phyloP scores from a whole-genome alignment of 2,113 vertebrate species.

The Heterocephalus glaber region DNA sequence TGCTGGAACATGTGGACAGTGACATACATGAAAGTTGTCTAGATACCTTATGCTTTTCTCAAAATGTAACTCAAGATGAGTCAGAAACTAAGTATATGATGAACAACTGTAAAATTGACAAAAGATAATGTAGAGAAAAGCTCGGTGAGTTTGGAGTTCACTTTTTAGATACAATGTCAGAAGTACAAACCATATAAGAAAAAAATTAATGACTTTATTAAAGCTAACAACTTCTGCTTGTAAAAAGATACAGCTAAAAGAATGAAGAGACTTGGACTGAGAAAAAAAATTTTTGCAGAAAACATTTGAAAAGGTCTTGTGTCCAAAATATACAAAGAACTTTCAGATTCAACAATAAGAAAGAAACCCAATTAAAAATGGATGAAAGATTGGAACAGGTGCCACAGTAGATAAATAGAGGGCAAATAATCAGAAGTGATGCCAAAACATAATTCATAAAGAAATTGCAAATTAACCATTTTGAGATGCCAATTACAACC shows the following conservation, averaged over 20 bases:
- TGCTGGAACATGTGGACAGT: background rate
- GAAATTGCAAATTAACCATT: background rate
- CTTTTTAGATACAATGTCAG: background rate
- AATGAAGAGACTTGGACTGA: background rate
- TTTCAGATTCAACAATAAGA: background rate
- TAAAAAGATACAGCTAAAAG: background rate
- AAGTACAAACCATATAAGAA: background rate
- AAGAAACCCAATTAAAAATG: background rate
- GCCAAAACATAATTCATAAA: background rate
- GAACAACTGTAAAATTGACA: background rate
- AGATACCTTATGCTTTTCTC: background rate
- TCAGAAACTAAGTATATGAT: background rate
- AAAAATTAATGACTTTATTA: background rate
- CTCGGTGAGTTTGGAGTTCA: background rate
- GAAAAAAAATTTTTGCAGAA: too few species aligned
- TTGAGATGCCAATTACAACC: background rate
- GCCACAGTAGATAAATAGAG: background rate
- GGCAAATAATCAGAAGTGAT: background rate
- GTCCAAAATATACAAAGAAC: background rate
- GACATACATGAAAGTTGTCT: background rate
- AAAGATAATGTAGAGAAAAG: background rate
- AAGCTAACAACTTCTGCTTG: background rate
- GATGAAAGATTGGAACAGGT: background rate
- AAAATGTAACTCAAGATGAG: background rate
- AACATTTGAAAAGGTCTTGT: background rate